These are phyloP conservation scores for Drosophila setosimentum DNA, from an alignment of 2,888 invertebrate genomes.

Conservation along the genomic window DNA sequence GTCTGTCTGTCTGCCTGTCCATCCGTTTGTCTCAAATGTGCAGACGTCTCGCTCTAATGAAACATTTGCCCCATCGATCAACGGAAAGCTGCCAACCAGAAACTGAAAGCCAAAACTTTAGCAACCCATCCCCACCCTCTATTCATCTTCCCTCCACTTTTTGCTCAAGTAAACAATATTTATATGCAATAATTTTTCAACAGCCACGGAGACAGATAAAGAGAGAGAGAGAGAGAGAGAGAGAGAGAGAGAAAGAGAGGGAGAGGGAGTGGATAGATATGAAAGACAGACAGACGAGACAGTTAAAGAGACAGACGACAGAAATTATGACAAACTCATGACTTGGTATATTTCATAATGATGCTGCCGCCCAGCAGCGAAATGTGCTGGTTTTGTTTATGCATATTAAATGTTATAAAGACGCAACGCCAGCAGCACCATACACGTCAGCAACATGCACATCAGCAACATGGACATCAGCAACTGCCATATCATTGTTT, in stretches of 20 bases:
- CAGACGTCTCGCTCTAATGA: conserved; percentile 26
- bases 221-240: conserved; percentile 1
- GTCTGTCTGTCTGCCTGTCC: background rate
- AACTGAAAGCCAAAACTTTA: conserved; percentile 12
- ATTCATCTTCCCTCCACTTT: background rate
- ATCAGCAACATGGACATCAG: conserved; percentile 50
- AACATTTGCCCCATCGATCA: conserved; percentile 74
- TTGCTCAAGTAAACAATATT: conserved; percentile 42
- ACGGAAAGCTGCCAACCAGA: conserved; percentile 29
- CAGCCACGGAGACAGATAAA: conserved; percentile 3
- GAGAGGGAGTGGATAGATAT: conserved; percentile 2
- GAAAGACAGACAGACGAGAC: conserved; percentile 9
- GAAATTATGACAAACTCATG: conserved; percentile 64
- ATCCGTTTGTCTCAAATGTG: conserved; percentile 1
- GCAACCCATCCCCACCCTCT: background rate
- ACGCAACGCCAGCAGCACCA: conserved; percentile 63
- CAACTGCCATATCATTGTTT: conserved; percentile 38
- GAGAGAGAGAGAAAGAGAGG: background rate
- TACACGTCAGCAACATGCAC: conserved; percentile 26
- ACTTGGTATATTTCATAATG: conserved; percentile 64
- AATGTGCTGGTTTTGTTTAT: conserved; percentile 65
- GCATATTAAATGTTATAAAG: conserved; percentile 76
- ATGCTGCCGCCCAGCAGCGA: conserved; percentile 23
- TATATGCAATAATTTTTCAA: conserved; percentile 61
- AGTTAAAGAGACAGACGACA: conserved; percentile 41